Percentiles rank a stretch among this genome's conserved stretches.
Conservation (phyloP, 1,140 invertebrate genomes). For the Cydia pomonella region DNA sequence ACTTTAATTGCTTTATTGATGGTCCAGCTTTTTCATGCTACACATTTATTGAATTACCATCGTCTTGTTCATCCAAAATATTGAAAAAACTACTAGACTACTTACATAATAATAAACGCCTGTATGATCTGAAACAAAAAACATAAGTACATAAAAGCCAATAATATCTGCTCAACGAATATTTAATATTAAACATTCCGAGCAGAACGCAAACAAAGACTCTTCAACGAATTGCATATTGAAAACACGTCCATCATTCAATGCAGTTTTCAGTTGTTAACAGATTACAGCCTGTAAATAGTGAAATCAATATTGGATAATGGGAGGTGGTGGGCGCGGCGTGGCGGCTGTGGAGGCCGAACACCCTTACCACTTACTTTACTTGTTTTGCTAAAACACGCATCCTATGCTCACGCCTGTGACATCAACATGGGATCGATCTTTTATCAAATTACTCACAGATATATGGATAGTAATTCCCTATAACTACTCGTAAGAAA, state of each 20-base stretch:
- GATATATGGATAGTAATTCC: not conserved
- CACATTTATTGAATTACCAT: too few species aligned
- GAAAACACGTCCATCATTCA: conserved; percentile 43
- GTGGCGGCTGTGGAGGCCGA: conserved; percentile 48
- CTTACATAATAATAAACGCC: not conserved
- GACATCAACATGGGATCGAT: not conserved
- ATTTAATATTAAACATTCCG: not conserved
- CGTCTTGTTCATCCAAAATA: too few species aligned
- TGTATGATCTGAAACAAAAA: conserved; percentile 1
- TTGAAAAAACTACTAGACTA: too few species aligned
- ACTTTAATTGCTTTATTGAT: too few species aligned
- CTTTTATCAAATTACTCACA: not conserved
- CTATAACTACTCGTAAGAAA: too few species aligned
- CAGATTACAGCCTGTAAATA: conserved; percentile 72
- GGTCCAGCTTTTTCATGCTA: too few species aligned
- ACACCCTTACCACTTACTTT: conserved; percentile 53
- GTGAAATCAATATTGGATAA: conserved; percentile 77
- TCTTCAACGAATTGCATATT: not conserved
- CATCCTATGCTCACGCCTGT: not conserved
- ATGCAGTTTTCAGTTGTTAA: conserved; percentile 59
- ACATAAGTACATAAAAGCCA: not conserved
- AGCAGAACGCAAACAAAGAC: conserved; percentile 1
- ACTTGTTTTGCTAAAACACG: conserved; percentile 16
- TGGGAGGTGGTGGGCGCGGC: conserved; percentile 62
- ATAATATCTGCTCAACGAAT: not conserved